A percentile compares a stretch with the other conserved stretches of the same genome.
Conservation (phyloP, 2,888 invertebrate genomes). For the Amphiduros pacificus region DNA sequence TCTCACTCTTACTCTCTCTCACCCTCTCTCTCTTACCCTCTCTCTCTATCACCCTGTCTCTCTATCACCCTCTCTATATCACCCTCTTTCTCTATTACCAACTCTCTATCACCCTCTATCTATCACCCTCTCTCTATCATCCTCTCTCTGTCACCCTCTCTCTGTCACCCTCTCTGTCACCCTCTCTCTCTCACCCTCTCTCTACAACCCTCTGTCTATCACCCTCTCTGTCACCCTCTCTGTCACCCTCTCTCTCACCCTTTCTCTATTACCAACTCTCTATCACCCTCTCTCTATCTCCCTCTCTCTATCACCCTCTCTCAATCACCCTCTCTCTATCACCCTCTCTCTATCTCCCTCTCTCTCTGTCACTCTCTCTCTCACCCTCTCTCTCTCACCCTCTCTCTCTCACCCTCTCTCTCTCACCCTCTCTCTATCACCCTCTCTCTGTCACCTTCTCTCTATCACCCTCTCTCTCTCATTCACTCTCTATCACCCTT, state of each 20-base stretch:
- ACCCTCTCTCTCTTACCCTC: neutral
- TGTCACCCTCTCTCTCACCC: neutral
- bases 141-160: neutral
- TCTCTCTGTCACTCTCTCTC: neutral
- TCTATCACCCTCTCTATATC: neutral
- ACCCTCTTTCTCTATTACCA: neutral
- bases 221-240: neutral
- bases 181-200: neutral
- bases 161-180: neutral
- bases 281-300: neutral
- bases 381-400: neutral
- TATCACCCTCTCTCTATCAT: neutral
- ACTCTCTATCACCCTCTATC: neutral
- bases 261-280: neutral
- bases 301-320: neutral
- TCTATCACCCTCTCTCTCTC: neutral
- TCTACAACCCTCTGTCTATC: neutral
- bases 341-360: neutral
- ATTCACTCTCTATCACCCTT: neutral
- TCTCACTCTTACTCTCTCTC: neutral
- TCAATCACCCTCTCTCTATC: neutral
- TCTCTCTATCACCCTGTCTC: neutral
- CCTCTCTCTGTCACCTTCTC: neutral
- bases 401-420: neutral
- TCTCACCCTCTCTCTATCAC: neutral